phyloP scores from a whole-genome alignment of 2,888 invertebrate genomes.

The Agrochola lota region DNA sequence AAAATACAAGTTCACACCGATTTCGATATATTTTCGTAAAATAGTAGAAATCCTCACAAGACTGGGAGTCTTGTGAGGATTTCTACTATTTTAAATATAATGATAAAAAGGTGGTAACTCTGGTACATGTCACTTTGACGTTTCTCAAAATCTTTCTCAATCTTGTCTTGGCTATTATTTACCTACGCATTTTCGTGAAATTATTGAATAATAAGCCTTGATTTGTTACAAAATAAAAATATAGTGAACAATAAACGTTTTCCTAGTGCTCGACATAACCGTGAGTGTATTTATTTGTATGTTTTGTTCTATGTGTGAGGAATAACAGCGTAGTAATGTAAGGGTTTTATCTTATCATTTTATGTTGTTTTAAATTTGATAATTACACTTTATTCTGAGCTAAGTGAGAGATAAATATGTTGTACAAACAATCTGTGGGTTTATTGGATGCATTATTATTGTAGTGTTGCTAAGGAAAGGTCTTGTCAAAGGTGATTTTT shows the following conservation, averaged over 20 bases:
- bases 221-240: conserved; percentile 40
- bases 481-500: conserved; percentile 28
- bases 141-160: conserved; percentile 49
- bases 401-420: conserved; percentile 47
- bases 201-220: conserved; percentile 57
- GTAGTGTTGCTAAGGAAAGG: conserved; percentile 16
- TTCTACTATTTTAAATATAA: conserved; percentile 15
- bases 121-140: conserved; percentile 71
- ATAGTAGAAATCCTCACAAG: no score
- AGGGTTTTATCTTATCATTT: conserved; percentile 57
- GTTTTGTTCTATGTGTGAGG: conserved; percentile 31
- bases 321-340: conserved; percentile 34
- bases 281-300: conserved; percentile 53
- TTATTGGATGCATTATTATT: conserved; percentile 38
- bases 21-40: neutral
- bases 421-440: conserved; percentile 44
- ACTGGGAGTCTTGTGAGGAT: neutral
- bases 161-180: conserved; percentile 70
- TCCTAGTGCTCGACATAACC: conserved; percentile 36
- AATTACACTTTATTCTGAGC: conserved; percentile 53
- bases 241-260: conserved; percentile 31
- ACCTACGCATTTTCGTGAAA: conserved; percentile 75
- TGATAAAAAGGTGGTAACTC: conserved; percentile 32
- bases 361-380: conserved; percentile 60
- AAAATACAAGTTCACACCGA: neutral